Base-by-base conservation (phyloP, 2,113 vertebrate species). In the Austrofundulus limnaeus region DNA sequence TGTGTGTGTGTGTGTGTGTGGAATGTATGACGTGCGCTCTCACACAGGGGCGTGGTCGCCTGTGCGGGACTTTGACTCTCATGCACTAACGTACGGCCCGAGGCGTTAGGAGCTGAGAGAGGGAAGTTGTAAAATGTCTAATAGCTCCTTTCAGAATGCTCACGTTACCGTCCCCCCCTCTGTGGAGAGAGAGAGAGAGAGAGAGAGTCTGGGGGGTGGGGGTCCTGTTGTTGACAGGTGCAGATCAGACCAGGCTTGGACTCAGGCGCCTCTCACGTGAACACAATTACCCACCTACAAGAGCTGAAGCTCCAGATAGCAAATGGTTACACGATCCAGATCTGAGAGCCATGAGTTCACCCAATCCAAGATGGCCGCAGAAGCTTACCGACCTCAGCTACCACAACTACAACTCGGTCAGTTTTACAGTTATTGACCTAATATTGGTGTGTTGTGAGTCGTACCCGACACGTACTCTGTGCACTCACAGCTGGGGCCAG, bases 21-120 rank as follows among this genome's bases (percentile, higher is more conserved):
- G 87, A 92, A 93, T 91, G 90, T 88, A 85, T 92, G 91, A 92
- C 89, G 90, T 85, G 61, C 43, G 70, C 80, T 72, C 75, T 70
- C 72, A 72, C 70, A 52, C 70, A 90, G 89, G 87, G 91, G 91
- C 78, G 88, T 91, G 84, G 84, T 80, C 68, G 68, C 72, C 77
- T 82, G 66, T 82, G 73, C 50, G 59, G 62, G 70, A 76, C 81
- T 63, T 80, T 71, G 63, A 31, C 47, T 80, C 76, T 80, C 67
- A 72, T 34, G 31, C 65, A 72, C 70, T 63, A 61, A 61, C 37
- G 54, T 28, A 43, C 43, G 60, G 51, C 70, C 67, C 56, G 45
- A 76, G 71, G 70, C 65, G 70, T 78, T 61, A 23, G 31, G 55
- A 73, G 47, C 43, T 60, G 68, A 74, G 78, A 79, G 76, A 58